Percentiles rank a stretch among this genome's conserved stretches.
These are phyloP conservation scores for Parazoanthus darwini DNA, from an alignment of 92 coral and sea anemone genomes.

Conservation along the genomic window DNA sequence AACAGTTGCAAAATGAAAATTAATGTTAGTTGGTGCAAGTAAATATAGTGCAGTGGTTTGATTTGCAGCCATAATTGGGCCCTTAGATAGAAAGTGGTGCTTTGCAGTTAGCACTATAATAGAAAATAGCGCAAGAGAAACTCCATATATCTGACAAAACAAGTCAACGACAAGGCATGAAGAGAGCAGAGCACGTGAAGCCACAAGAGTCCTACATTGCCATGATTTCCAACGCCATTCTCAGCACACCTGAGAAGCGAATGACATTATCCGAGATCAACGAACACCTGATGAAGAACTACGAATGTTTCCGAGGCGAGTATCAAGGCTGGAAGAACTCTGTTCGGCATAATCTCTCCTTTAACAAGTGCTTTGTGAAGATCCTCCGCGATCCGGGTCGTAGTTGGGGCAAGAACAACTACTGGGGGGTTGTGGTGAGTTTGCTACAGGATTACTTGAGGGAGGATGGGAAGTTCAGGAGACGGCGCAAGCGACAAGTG, in stretches of 20 bases:
- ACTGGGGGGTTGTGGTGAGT: slow-evolving; percentile 56
- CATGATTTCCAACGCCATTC: slow-evolving; percentile 54
- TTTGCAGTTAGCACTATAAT: not conserved
- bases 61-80: not conserved
- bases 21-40: not conserved
- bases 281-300: slow-evolving; percentile 53
- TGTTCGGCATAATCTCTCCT: slow-evolving; percentile 61
- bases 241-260: slow-evolving; percentile 57
- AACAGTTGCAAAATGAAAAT: not conserved
- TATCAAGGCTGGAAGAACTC: slow-evolving; percentile 63
- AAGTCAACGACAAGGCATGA: not conserved
- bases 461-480: slow-evolving; percentile 49
- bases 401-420: slow-evolving; percentile 58
- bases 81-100: not conserved
- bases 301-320: slow-evolving; percentile 54
- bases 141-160: not conserved
- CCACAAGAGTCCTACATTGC: slow-evolving; percentile 60
- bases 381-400: slow-evolving; percentile 62
- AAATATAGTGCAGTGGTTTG: not conserved
- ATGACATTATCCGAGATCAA: slow-evolving; percentile 60
- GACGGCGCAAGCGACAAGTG: slow-evolving; percentile 37
- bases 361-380: slow-evolving; percentile 58
- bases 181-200: slow-evolving; percentile 17
- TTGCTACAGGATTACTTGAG: slow-evolving; percentile 51
- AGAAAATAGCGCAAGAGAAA: not conserved